Conservation (phyloP, 1,140 invertebrate species). For the Sarcophaga peregrina region DNA sequence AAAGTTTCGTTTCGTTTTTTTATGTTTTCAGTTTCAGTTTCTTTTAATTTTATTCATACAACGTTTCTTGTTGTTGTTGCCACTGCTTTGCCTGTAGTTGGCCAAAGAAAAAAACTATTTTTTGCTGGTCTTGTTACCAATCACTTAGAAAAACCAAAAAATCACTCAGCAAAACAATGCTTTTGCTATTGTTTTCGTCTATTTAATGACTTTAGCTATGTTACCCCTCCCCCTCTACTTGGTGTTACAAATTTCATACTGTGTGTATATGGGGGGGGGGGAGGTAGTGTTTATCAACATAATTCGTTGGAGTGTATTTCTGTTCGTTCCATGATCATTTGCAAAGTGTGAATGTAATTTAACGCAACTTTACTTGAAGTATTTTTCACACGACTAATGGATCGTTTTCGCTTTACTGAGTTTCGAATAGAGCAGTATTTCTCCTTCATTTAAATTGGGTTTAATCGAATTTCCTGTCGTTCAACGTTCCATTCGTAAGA, state of each 20-base stretch:
- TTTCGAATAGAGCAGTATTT: not conserved
- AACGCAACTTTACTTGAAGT: slow-evolving; percentile 30
- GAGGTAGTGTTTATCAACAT: not conserved
- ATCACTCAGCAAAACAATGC: too few relatives aligned
- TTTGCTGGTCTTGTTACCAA: not conserved
- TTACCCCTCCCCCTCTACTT: not conserved
- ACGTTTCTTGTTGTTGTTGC: not conserved
- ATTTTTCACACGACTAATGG: slow-evolving; percentile 10
- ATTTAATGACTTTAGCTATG: not conserved
- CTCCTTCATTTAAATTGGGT: slow-evolving; percentile 20
- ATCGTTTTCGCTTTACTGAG: not conserved
- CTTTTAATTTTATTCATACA: slow-evolving; percentile 10
- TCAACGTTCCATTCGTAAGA: slow-evolving; percentile 1
- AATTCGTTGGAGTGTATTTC: not conserved
- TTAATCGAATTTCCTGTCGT: slow-evolving; percentile 41
- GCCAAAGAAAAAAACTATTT: not conserved
- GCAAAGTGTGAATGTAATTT: slow-evolving; percentile 38
- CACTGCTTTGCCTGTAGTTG: not conserved
- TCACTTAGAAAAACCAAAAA: not conserved
- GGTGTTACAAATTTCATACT: too few relatives aligned
- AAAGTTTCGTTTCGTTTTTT: not conserved
- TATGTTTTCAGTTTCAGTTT: not conserved
- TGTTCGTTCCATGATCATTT: not conserved
- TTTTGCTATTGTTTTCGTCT: not conserved
- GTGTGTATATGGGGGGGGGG: too few relatives aligned